phyloP scores from a whole-genome alignment of 2,888 invertebrate species.

The Drosophila pseudotalamancana region DNA sequence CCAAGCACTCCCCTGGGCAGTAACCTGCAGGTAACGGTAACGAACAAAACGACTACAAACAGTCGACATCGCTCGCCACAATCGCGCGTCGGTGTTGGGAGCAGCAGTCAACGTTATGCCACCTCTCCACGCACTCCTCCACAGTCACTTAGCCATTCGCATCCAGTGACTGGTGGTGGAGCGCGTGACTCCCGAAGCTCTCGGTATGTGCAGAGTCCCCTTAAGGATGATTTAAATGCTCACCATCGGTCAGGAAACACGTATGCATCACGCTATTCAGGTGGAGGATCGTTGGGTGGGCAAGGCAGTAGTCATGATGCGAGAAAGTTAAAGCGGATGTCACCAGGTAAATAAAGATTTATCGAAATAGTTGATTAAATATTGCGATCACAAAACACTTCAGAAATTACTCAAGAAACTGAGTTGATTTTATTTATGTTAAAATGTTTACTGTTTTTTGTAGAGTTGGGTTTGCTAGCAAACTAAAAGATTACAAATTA shows the following conservation, averaged over 20 bases:
- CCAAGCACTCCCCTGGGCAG: constrained; percentile 61
- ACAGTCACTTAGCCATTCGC: constrained; percentile 58
- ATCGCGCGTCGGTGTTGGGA: constrained; percentile 32
- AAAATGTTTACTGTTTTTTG: neutral
- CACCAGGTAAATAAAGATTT: constrained; percentile 77
- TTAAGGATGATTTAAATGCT: constrained; percentile 58
- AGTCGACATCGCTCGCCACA: constrained; percentile 76
- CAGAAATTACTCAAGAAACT: too few species aligned
- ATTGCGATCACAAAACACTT: too few species aligned
- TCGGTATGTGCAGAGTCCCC: constrained; percentile 74
- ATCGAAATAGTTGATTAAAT: too few species aligned
- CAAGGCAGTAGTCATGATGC: constrained; percentile 53
- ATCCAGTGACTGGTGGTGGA: constrained; percentile 22
- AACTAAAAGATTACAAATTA: neutral
- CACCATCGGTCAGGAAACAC: constrained; percentile 73
- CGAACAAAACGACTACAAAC: constrained; percentile 68
- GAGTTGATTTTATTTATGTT: too few species aligned
- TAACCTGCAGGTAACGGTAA: constrained; percentile 77
- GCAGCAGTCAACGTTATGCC: constrained; percentile 70
- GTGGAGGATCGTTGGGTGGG: constrained; percentile 34
- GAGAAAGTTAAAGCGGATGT: constrained; percentile 77
- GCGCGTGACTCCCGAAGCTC: constrained; percentile 69
- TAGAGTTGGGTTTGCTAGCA: neutral
- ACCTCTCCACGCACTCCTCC: constrained; percentile 84
- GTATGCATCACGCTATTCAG: constrained; percentile 77